Evolutionary conservation across 2,888 invertebrate species (phyloP).

Genomic region (Athetis lepigone): DNA sequence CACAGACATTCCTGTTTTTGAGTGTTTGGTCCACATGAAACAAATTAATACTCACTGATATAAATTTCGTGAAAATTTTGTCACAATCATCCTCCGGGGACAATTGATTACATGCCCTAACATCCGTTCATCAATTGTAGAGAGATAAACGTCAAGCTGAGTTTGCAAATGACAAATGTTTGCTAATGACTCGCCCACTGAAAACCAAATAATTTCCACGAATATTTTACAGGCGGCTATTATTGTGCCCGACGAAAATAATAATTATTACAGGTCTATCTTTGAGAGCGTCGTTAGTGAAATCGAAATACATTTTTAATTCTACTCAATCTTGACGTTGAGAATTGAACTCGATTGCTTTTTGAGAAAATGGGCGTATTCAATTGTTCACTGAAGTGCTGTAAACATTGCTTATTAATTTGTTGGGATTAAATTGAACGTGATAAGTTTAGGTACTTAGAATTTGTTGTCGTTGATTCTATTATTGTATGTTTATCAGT

Average conservation of each 20-base stretch:
- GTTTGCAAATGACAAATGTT: conserved; percentile 88
- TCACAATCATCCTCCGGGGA: conserved; percentile 80
- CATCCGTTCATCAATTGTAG: conserved; percentile 87
- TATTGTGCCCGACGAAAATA: conserved; percentile 67
- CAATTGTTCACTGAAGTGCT: conserved; percentile 31
- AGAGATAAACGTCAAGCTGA: conserved; percentile 86
- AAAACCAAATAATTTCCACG: conserved; percentile 80
- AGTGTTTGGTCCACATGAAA: conserved; percentile 63
- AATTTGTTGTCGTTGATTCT: conserved; percentile 8
- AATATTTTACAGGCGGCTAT: conserved; percentile 78
- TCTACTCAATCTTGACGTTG: conserved; percentile 41
- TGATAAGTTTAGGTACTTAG: conserved; percentile 7
- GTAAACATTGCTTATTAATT: conserved; percentile 34
- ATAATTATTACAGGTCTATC: conserved; percentile 72
- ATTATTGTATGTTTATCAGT: conserved; percentile 13
- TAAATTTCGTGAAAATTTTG: conserved; percentile 75
- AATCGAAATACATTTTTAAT: conserved; percentile 71
- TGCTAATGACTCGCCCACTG: conserved; percentile 84
- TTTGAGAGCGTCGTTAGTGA: conserved; percentile 65
- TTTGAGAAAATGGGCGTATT: conserved; percentile 38
- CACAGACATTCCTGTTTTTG: conserved; percentile 39
- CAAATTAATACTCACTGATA: conserved; percentile 69
- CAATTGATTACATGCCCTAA: conserved; percentile 86
- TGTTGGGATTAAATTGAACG: conserved; percentile 7
- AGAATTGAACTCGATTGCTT: conserved; percentile 40